These are phyloP conservation scores for Xenentodon cancila DNA, from an alignment of 2,797 vertebrate species.

Conservation along the genomic window DNA sequence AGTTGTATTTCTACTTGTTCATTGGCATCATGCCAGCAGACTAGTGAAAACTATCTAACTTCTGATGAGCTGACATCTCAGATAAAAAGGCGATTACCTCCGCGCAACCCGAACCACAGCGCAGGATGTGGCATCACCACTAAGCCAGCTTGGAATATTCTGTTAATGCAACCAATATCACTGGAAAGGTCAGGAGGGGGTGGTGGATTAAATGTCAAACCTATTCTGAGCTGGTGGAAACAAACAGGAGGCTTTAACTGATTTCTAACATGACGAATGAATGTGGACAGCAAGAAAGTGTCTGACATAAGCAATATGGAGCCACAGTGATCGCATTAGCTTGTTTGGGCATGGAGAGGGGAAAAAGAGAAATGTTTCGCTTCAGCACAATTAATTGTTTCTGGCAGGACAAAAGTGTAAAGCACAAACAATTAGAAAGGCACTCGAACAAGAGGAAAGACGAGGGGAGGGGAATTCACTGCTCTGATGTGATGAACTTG, in stretches of 20 bases:
- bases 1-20: too few relatives aligned
- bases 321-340: slow-evolving; percentile 41
- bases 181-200: slow-evolving; percentile 49
- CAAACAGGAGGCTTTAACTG: slow-evolving; percentile 43
- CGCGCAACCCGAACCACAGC: not conserved
- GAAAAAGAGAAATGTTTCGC: slow-evolving; percentile 7
- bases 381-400: slow-evolving; percentile 44
- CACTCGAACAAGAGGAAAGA: slow-evolving; percentile 1
- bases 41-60: too few relatives aligned
- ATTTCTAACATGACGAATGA: slow-evolving; percentile 56
- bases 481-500: slow-evolving; percentile 25
- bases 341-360: slow-evolving; percentile 8
- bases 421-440: slow-evolving; percentile 57
- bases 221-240: slow-evolving; percentile 40
- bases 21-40: too few relatives aligned
- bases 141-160: not conserved
- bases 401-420: slow-evolving; percentile 47
- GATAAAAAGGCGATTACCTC: not conserved
- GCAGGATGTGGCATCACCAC: slow-evolving; percentile 23
- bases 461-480: slow-evolving; percentile 14
- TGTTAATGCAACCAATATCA: slow-evolving; percentile 34
- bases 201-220: slow-evolving; percentile 48
- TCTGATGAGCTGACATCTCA: too few relatives aligned
- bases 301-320: slow-evolving; percentile 45
- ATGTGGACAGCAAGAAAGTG: slow-evolving; percentile 52